Conservation (phyloP, 2,113 vertebrate genomes). For the Paratilapia polleni region DNA sequence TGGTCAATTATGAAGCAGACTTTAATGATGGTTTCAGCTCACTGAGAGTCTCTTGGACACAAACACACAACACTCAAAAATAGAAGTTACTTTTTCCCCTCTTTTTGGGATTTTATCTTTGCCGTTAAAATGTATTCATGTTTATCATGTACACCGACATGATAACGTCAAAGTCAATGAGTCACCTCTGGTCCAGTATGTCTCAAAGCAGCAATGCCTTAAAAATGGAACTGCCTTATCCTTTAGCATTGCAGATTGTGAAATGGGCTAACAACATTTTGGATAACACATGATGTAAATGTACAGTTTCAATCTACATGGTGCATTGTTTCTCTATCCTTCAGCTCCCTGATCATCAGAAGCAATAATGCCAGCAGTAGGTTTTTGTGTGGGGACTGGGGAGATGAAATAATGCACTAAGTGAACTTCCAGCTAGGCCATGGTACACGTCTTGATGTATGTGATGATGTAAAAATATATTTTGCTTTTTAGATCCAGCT, state of each 20-base stretch:
- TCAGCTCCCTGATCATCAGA: slow-evolving; percentile 69
- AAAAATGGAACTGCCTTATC: slow-evolving; percentile 80
- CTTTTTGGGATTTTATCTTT: slow-evolving; percentile 47
- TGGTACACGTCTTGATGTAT: slow-evolving; percentile 79
- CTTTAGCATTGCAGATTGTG: slow-evolving; percentile 78
- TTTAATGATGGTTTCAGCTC: slow-evolving; percentile 69
- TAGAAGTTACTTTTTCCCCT: slow-evolving; percentile 39
- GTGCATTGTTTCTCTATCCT: slow-evolving; percentile 63
- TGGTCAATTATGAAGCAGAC: slow-evolving; percentile 74
- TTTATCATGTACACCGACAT: slow-evolving; percentile 38
- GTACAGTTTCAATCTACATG: slow-evolving; percentile 56
- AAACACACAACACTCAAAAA: slow-evolving; percentile 52
- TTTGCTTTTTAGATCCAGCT: slow-evolving; percentile 90
- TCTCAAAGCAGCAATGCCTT: slow-evolving; percentile 82
- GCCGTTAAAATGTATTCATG: slow-evolving; percentile 53
- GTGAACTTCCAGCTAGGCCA: slow-evolving; percentile 78
- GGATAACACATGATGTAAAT: slow-evolving; percentile 56
- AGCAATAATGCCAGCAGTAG: slow-evolving; percentile 88
- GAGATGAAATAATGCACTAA: slow-evolving; percentile 81
- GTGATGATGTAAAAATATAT: slow-evolving; percentile 87
- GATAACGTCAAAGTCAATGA: slow-evolving; percentile 31
- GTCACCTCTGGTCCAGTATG: slow-evolving; percentile 54
- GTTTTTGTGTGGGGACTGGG: slow-evolving; percentile 62
- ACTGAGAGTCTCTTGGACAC: slow-evolving; percentile 57
- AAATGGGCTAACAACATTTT: slow-evolving; percentile 56